Evolutionary conservation across 2,888 invertebrate species (phyloP).

Genomic region (Eulithis testata): DNA sequence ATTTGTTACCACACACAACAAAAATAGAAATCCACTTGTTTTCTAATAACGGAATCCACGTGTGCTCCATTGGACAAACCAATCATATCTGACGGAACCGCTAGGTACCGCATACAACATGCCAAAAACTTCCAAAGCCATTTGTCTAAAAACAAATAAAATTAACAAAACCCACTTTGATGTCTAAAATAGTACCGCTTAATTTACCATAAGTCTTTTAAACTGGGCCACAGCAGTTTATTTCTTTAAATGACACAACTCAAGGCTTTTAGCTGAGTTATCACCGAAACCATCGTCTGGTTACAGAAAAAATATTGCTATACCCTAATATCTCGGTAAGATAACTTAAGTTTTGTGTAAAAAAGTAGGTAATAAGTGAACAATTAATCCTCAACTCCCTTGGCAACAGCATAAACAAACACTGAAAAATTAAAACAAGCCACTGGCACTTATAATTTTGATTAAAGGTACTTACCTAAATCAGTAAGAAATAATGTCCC

Average conservation of each 20-base stretch:
- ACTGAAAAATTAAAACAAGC: neutral
- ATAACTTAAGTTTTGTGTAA: neutral
- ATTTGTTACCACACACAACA: conserved; percentile 57
- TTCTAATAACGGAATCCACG: conserved; percentile 55
- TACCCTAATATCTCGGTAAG: conserved; percentile 13
- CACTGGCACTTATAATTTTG: neutral
- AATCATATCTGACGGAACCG: conserved; percentile 63
- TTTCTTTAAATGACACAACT: conserved; percentile 66
- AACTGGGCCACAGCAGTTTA: conserved; percentile 67
- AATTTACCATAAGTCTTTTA: conserved; percentile 61
- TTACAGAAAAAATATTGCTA: conserved; percentile 42
- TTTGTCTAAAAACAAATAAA: conserved; percentile 52
- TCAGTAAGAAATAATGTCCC: conserved; percentile 29
- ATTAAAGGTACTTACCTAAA: conserved; percentile 1
- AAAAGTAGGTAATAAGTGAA: neutral
- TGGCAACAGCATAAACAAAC: neutral
- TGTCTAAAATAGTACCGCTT: conserved; percentile 53
- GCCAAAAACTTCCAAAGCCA: conserved; percentile 35
- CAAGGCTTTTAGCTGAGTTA: conserved; percentile 54
- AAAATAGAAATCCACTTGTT: conserved; percentile 59
- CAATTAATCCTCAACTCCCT: neutral
- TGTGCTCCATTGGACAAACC: conserved; percentile 59
- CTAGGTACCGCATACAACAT: conserved; percentile 25
- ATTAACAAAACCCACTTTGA: conserved; percentile 56
- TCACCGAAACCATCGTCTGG: conserved; percentile 39